phyloP scores from a whole-genome alignment of 2,797 vertebrate genomes.

The Pseudomugil gertrudae region DNA sequence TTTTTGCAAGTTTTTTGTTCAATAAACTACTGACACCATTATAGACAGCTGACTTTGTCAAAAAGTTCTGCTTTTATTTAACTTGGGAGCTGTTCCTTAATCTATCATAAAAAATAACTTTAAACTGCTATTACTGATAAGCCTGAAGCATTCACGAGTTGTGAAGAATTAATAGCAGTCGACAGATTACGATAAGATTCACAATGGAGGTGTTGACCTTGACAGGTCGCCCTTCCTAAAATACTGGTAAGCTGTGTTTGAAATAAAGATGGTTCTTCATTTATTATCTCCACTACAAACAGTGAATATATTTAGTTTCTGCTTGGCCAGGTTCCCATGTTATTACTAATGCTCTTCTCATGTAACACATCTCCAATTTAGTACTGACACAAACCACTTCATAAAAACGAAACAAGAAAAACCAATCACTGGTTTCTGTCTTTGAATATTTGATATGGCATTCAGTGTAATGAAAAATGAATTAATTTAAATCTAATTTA shows the following conservation, averaged over 20 bases:
- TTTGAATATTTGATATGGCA: slow-evolving; percentile 1
- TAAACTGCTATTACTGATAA: slow-evolving; percentile 6
- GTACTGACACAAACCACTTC: neutral
- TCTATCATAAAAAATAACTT: slow-evolving; percentile 8
- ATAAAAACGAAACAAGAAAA: slow-evolving; percentile 3
- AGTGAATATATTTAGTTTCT: neutral
- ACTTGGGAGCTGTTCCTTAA: neutral
- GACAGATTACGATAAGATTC: slow-evolving; percentile 11
- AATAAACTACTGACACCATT: neutral
- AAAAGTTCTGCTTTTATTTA: slow-evolving; percentile 10
- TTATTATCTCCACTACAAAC: slow-evolving; percentile 3
- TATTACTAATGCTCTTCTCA: slow-evolving; percentile 8
- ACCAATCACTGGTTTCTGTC: neutral
- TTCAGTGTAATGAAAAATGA: neutral
- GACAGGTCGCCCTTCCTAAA: slow-evolving; percentile 2
- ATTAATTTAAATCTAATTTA: neutral
- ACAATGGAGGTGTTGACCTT: slow-evolving; percentile 6
- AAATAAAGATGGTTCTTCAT: slow-evolving; percentile 16
- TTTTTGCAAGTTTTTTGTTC: neutral
- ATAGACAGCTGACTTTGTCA: neutral
- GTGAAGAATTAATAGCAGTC: slow-evolving; percentile 7
- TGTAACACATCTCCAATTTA: slow-evolving; percentile 18
- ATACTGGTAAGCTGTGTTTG: slow-evolving; percentile 5
- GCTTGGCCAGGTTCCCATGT: neutral
- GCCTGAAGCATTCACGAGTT: slow-evolving; percentile 14